These are phyloP conservation scores for Rhopalosiphum padi DNA, from an alignment of 1,140 invertebrate species.

Conservation along the genomic window DNA sequence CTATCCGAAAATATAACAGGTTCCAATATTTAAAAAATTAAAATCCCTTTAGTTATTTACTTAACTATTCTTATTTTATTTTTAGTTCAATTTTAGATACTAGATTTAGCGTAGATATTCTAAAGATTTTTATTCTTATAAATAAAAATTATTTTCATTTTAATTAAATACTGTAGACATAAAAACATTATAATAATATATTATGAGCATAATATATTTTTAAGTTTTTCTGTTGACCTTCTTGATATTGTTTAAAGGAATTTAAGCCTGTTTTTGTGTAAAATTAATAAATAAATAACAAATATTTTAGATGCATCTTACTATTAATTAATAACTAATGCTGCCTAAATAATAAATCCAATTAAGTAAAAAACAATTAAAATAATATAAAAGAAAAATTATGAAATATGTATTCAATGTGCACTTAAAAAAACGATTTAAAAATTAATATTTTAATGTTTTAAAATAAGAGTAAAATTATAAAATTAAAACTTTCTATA, in stretches of 20 bases:
- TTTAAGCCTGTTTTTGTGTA: background rate
- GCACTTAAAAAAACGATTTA: background rate
- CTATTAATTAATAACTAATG: background rate
- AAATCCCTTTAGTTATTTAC: background rate
- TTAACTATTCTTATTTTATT: background rate
- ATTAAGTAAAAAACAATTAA: background rate
- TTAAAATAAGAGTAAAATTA: background rate
- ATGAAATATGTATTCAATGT: background rate
- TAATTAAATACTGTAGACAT: background rate
- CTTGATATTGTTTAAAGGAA: background rate
- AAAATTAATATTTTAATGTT: background rate
- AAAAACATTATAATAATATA: background rate
- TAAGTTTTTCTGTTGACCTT: background rate
- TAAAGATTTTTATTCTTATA: background rate
- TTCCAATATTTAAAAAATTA: background rate
- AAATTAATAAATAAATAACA: background rate
- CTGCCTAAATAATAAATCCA: background rate
- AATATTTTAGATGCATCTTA: background rate
- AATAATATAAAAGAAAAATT: background rate
- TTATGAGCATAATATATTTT: background rate
- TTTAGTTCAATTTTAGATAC: background rate
- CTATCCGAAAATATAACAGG: background rate
- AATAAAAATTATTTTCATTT: background rate
- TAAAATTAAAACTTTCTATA: background rate
- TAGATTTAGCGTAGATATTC: background rate